These are phyloP conservation scores for Euwallacea similis DNA, from an alignment of 1,140 invertebrate genomes.

Conservation along the genomic window DNA sequence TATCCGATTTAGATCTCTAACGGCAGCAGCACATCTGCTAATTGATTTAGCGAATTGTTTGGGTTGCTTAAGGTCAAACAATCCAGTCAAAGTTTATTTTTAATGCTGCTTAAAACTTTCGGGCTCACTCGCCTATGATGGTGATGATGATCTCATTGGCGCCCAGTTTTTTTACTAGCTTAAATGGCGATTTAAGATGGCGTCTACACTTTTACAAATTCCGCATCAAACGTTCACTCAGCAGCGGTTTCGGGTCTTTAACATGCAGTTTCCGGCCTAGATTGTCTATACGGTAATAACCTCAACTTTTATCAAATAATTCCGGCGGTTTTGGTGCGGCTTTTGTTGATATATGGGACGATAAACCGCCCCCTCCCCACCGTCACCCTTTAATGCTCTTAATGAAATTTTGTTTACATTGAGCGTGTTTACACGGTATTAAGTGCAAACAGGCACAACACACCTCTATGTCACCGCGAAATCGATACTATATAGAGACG, in stretches of 20 bases:
- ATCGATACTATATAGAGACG: neutral
- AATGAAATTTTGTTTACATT: neutral
- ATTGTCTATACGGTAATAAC: neutral
- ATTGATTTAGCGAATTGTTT: constrained; percentile 36
- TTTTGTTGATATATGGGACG: neutral
- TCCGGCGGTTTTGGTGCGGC: neutral
- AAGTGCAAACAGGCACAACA: neutral
- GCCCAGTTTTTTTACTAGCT: neutral
- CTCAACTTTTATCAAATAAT: neutral
- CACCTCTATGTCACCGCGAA: neutral
- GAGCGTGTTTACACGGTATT: neutral
- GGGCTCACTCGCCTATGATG: neutral
- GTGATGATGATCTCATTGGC: constrained; percentile 17
- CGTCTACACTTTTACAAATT: neutral
- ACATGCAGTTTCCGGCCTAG: constrained; percentile 1
- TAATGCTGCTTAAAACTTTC: constrained; percentile 28
- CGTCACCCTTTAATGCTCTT: neutral
- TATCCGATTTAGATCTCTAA: neutral
- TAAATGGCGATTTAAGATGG: neutral
- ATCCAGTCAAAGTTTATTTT: constrained; percentile 27
- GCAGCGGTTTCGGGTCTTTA: neutral
- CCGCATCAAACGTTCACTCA: neutral
- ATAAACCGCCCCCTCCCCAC: neutral
- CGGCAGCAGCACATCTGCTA: constrained; percentile 25
- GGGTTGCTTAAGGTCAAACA: constrained; percentile 31